Evolutionary conservation across 1,140 invertebrate genomes (phyloP), one percentile per base, ranked within the genome.

Genomic region (Cherax destructor): DNA sequence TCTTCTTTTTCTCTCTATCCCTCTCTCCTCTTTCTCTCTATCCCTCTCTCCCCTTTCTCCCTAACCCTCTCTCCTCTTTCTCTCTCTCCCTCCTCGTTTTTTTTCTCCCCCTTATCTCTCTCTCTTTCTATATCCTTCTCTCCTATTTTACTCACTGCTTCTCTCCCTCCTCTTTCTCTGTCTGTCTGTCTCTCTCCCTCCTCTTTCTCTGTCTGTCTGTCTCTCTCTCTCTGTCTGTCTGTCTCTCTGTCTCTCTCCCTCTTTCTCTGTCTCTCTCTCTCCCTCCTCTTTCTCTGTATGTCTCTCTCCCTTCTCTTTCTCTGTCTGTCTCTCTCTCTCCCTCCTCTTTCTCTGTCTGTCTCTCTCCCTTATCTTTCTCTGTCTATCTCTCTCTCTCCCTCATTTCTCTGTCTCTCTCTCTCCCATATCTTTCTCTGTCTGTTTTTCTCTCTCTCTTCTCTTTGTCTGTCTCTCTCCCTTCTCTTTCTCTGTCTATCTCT

Each of bases 161-260:
- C 30, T 41, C 30, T 41, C 30, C 2, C 30, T 41, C 30, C 2
- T 52, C 47, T 24, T 52, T 56, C 30, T 41, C 30, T 41, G 0
- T 41, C 30, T 81, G n/a, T 16, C 79, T 59, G 81, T 83, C 41
- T 83, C 50, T 59, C 61, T 65, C 69, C 83, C 65, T 2, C 13
- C 41, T 11, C 41, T 47, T 24, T 21, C 24, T 69, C 13, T 24
- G n/a, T 76, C 74, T 50, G 24, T 30, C 72, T n/a, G 18, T 30
- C 61, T 49, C 49, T 47, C 69, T 47, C 13, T 30, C 52, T 59
- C 11, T 11, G 61, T 16, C 16, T 74, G n/a, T 18, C 41, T 18
- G 16, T 30, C 13, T 10, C 52, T 72, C 52, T 72, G 30, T 41
- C 30, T 41, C 30, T 41, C 30, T 41, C 30, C 2, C 30, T 41